Conservation (phyloP, 1,140 invertebrate species). For the Bombus confusus region DNA sequence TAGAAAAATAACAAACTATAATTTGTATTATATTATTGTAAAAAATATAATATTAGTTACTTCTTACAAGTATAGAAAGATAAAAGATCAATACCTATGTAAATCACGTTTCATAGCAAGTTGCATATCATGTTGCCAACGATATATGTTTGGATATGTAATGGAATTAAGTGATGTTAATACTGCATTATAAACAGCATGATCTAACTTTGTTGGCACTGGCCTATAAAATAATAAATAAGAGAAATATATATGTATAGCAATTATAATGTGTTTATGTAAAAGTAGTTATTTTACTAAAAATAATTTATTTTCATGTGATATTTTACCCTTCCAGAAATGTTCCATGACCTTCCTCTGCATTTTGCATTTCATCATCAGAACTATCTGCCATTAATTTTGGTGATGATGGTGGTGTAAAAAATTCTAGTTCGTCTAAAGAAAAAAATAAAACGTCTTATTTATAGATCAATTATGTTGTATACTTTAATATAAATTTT, state of each 20-base stretch:
- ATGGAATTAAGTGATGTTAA: slow-evolving; percentile 81
- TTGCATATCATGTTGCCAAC: slow-evolving; percentile 85
- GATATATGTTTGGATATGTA: slow-evolving; percentile 86
- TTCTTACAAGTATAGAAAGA: background rate
- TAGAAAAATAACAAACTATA: background rate
- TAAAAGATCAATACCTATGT: slow-evolving; percentile 54
- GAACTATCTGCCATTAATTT: slow-evolving; percentile 60
- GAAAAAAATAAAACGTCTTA: slow-evolving; percentile 21
- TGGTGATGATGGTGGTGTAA: slow-evolving; percentile 83
- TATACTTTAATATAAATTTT: slow-evolving; percentile 12
- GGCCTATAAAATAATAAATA: slow-evolving; percentile 46
- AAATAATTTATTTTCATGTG: background rate
- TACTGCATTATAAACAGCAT: slow-evolving; percentile 87
- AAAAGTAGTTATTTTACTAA: slow-evolving; percentile 1
- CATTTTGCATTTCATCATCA: slow-evolving; percentile 77
- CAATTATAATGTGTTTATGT: slow-evolving; percentile 1
- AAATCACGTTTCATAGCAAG: slow-evolving; percentile 69
- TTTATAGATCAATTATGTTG: background rate
- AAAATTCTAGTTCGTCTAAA: slow-evolving; percentile 57
- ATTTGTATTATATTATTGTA: background rate
- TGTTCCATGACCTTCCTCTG: slow-evolving; percentile 81
- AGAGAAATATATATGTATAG: slow-evolving; percentile 18
- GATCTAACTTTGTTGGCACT: slow-evolving; percentile 85
- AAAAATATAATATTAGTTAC: background rate
- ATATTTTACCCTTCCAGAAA: slow-evolving; percentile 82